These are phyloP conservation scores for Neodiprion pinetum DNA, from an alignment of 1,140 invertebrate genomes.

Conservation along the genomic window DNA sequence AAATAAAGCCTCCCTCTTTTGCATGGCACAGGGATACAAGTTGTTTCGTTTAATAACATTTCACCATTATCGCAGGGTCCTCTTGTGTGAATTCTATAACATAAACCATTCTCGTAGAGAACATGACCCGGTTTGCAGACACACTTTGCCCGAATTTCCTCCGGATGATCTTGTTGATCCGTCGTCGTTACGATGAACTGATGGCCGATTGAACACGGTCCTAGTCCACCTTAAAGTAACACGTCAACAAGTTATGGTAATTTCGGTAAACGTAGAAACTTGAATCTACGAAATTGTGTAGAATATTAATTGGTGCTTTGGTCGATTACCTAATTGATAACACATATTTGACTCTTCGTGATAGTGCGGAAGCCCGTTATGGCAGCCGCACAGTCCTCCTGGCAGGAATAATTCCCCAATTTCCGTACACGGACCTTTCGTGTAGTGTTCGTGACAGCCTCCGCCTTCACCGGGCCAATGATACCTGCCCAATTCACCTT, in stretches of 20 bases:
- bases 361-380: constrained; percentile 73
- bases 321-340: constrained; percentile 74
- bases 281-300: constrained; percentile 11
- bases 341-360: constrained; percentile 71
- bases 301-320: not conserved
- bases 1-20: constrained; percentile 76
- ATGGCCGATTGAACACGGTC: constrained; percentile 76
- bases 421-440: constrained; percentile 77
- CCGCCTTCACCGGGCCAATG: constrained; percentile 62
- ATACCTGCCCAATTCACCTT: constrained; percentile 59
- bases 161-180: not conserved
- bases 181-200: constrained; percentile 64
- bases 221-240: constrained; percentile 64
- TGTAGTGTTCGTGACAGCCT: constrained; percentile 79
- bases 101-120: constrained; percentile 70
- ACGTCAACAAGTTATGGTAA: not conserved
- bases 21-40: constrained; percentile 72
- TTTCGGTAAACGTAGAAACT: constrained; percentile 2
- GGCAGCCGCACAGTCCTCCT: constrained; percentile 74
- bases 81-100: constrained; percentile 77
- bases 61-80: constrained; percentile 74
- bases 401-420: constrained; percentile 78
- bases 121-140: constrained; percentile 75
- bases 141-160: constrained; percentile 64
- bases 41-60: constrained; percentile 70